phyloP scores from a whole-genome alignment of 2,797 vertebrate genomes.

The Tapirus indicus region DNA sequence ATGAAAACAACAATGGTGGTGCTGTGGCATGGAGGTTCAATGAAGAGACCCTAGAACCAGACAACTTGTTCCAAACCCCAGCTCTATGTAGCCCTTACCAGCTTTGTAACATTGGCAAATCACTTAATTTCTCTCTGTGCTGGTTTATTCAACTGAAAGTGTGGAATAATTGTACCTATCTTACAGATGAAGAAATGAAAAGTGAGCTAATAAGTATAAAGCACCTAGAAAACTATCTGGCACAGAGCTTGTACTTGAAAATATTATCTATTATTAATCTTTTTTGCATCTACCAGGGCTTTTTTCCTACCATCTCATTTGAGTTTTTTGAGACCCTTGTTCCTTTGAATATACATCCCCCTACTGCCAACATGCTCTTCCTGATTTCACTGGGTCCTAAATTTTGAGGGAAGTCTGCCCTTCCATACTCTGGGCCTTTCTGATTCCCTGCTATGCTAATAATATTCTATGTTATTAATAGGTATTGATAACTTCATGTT shows the following conservation, averaged over 20 bases:
- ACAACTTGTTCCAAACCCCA: neutral
- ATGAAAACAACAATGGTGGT: neutral
- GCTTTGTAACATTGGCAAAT: neutral
- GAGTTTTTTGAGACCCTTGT: conserved; percentile 25
- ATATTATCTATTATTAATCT: neutral
- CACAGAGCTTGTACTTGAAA: neutral
- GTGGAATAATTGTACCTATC: neutral
- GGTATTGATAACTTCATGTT: conserved; percentile 70
- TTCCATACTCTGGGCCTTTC: conserved; percentile 30
- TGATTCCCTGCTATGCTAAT: conserved; percentile 37
- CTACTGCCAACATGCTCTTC: neutral
- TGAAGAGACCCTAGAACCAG: neutral
- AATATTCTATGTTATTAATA: conserved; percentile 74
- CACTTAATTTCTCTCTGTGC: neutral
- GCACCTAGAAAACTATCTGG: neutral
- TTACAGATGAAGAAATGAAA: neutral
- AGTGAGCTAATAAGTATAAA: conserved; percentile 18
- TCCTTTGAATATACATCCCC: neutral
- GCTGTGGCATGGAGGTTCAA: neutral
- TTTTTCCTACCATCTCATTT: neutral
- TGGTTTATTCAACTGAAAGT: neutral
- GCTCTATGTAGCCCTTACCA: neutral
- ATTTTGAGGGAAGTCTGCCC: neutral
- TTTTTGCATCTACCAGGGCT: neutral
- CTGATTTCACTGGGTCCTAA: neutral